Conservation (phyloP, 2,888 invertebrate genomes). For the Drosophila planitibia region DNA sequence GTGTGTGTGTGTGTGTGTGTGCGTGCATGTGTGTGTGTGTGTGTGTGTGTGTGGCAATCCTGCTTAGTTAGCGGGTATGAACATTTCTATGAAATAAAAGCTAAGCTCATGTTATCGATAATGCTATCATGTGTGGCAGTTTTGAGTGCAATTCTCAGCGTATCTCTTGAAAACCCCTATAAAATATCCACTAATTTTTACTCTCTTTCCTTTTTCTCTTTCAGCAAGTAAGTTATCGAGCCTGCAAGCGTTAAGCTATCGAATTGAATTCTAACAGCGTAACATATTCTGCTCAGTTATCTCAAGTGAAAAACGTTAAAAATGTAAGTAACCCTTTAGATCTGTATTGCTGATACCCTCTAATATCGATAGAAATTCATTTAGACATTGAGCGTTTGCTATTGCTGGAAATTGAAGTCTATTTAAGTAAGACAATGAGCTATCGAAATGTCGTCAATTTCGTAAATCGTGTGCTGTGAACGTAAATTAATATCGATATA, state of each 20-base stretch:
- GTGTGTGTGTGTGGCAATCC: background rate
- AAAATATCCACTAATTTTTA: background rate
- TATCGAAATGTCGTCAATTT: background rate
- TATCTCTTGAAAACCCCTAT: background rate
- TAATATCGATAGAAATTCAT: background rate
- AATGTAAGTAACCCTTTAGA: background rate
- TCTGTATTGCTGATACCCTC: background rate
- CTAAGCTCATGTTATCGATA: background rate
- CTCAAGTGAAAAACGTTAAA: background rate
- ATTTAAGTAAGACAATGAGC: background rate
- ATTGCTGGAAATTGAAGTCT: background rate
- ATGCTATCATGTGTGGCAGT: background rate
- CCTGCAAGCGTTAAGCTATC: background rate
- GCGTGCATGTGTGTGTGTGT: background rate
- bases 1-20: background rate
- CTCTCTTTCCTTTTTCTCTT: background rate
- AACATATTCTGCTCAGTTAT: background rate
- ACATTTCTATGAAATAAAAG: background rate
- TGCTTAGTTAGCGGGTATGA: background rate
- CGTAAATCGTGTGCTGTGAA: too few relatives aligned
- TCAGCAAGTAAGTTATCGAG: constrained; percentile 30
- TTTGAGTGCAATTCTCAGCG: background rate
- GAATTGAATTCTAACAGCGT: background rate
- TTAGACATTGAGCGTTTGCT: too few relatives aligned
- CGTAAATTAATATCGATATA: background rate